A percentile compares a stretch with the other conserved stretches of the same genome.
Evolutionary conservation across 2,888 invertebrate genomes (phyloP).

Genomic region (Aricia artaxerxes): DNA sequence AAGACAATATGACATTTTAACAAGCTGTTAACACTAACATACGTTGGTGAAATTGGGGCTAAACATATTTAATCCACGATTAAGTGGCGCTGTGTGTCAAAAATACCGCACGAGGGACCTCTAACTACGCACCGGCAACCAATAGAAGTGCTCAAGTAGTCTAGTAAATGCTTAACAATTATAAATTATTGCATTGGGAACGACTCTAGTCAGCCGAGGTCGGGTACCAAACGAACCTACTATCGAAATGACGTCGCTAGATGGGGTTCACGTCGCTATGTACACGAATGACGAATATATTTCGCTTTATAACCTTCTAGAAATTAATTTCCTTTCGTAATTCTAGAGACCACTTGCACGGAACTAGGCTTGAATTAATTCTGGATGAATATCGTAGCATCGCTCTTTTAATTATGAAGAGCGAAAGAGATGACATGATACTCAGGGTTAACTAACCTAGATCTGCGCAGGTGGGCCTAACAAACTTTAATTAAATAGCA

Average conservation of each 20-base stretch:
- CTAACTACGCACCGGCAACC: slow-evolving; percentile 21
- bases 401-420: neutral
- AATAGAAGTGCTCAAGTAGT: slow-evolving; percentile 26
- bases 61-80: neutral
- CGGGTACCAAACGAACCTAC: slow-evolving; percentile 13
- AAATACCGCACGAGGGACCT: neutral
- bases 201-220: slow-evolving; percentile 11
- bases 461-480: neutral
- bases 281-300: slow-evolving; percentile 23
- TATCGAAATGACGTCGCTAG: slow-evolving; percentile 24
- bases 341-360: neutral
- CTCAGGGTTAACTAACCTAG: neutral
- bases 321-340: slow-evolving; percentile 29
- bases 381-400: neutral
- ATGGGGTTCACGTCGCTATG: slow-evolving; percentile 27
- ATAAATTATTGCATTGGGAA: slow-evolving; percentile 28
- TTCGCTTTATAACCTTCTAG: neutral
- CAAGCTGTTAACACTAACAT: too few relatives aligned
- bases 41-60: too few relatives aligned
- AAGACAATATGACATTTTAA: too few relatives aligned
- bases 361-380: neutral
- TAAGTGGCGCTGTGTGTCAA: neutral
- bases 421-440: neutral
- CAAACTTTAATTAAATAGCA: neutral
- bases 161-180: slow-evolving; percentile 31